These are phyloP conservation scores for Cercopithecus hamlyni DNA, from an alignment of 2,797 vertebrate species.

Conservation along the genomic window DNA sequence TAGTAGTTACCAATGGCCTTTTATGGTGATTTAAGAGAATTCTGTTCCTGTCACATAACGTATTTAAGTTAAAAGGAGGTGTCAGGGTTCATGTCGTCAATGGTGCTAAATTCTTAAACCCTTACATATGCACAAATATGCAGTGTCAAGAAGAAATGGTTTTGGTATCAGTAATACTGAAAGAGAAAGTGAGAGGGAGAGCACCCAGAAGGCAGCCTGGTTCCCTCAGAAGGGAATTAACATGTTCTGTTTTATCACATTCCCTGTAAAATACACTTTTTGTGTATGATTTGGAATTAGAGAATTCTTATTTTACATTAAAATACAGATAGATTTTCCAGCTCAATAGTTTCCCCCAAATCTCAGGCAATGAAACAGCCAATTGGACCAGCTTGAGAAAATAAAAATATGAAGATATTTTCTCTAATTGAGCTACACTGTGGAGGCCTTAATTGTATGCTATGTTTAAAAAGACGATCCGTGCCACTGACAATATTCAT, in stretches of 20 bases:
- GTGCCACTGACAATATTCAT: background rate
- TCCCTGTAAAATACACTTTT: background rate
- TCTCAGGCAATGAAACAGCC: background rate
- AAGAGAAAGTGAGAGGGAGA: background rate
- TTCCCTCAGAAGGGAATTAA: background rate
- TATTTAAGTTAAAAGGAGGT: slow-evolving; percentile 37
- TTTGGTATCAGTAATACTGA: background rate
- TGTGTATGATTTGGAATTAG: background rate
- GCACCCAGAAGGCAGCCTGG: background rate
- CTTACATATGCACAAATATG: background rate
- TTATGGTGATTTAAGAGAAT: background rate
- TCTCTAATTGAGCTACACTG: background rate
- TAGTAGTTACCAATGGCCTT: background rate
- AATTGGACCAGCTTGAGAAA: background rate
- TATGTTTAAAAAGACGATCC: background rate
- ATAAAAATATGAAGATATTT: background rate
- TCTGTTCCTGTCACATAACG: background rate
- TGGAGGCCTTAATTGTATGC: background rate
- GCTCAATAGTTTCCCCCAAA: background rate
- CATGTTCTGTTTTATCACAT: background rate
- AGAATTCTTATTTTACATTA: background rate
- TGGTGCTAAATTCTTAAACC: slow-evolving; percentile 21
- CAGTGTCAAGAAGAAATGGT: background rate
- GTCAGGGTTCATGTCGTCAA: background rate
- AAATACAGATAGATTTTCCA: background rate